Percentiles rank a stretch among this genome's conserved stretches.
Evolutionary conservation across 2,113 vertebrate genomes (phyloP).

Genomic region (Pseudopodoces humilis): DNA sequence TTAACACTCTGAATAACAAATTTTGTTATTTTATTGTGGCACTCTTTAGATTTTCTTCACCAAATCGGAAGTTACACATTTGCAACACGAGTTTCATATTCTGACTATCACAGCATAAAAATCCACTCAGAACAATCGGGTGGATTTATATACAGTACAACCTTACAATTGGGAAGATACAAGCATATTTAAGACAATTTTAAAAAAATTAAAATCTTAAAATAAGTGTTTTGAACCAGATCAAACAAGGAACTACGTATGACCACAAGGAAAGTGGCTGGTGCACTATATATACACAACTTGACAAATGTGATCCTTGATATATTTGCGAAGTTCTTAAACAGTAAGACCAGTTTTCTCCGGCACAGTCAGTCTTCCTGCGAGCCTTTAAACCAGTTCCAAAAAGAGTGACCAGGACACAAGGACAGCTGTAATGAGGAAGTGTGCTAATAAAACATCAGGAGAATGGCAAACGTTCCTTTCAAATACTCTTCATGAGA

Average conservation of each 20-base stretch:
- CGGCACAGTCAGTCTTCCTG: background rate
- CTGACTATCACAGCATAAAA: constrained; percentile 35
- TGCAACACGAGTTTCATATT: background rate
- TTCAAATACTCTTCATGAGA: constrained; percentile 63
- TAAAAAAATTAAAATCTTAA: constrained; percentile 43
- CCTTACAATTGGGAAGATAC: constrained; percentile 26
- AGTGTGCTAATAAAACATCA: constrained; percentile 44
- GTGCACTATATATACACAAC: constrained; percentile 23
- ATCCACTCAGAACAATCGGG: background rate
- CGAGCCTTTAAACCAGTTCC: background rate
- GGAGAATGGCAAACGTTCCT: constrained; percentile 33
- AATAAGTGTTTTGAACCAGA: constrained; percentile 41
- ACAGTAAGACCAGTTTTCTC: constrained; percentile 35
- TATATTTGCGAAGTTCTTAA: constrained; percentile 33
- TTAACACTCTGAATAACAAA: constrained; percentile 28
- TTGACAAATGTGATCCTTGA: constrained; percentile 37
- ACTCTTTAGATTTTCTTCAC: background rate
- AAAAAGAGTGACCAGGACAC: constrained; percentile 18
- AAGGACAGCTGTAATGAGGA: constrained; percentile 33
- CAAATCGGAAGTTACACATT: background rate
- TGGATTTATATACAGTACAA: constrained; percentile 44
- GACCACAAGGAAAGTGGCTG: constrained; percentile 48
- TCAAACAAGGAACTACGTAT: constrained; percentile 16
- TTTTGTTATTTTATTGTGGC: constrained; percentile 30
- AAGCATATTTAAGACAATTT: constrained; percentile 53